phyloP scores from a whole-genome alignment of 2,797 vertebrate species.

The Erpetoichthys calabaricus region DNA sequence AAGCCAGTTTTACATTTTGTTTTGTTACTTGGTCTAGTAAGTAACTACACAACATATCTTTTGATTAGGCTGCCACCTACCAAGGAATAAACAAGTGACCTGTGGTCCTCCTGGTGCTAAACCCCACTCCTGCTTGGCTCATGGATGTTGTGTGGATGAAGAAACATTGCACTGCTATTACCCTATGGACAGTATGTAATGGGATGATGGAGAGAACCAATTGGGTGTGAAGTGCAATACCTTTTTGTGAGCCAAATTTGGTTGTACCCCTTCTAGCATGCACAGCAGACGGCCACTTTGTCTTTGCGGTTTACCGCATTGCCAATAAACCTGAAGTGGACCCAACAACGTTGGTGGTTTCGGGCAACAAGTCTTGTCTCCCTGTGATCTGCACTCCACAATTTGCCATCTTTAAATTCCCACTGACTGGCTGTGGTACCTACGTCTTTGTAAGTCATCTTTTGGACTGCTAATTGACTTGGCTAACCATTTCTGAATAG shows the following conservation, averaged over 20 bases:
- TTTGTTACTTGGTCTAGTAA: too few relatives aligned
- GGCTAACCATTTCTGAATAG: too few relatives aligned
- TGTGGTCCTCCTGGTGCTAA: conserved; percentile 35
- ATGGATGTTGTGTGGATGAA: conserved; percentile 51
- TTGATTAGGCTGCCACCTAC: conserved; percentile 45
- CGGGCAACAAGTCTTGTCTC: conserved; percentile 36
- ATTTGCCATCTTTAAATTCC: conserved; percentile 53
- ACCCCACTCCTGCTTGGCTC: conserved; percentile 32
- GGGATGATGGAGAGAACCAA: too few relatives aligned
- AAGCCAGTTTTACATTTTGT: too few relatives aligned
- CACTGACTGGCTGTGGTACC: conserved; percentile 49
- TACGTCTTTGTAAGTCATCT: conserved; percentile 38
- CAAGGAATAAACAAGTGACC: conserved; percentile 39
- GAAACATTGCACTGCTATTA: conserved; percentile 42
- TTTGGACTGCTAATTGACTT: too few relatives aligned
- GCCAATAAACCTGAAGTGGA: conserved; percentile 45
- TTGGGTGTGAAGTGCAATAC: too few relatives aligned
- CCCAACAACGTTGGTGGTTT: conserved; percentile 34
- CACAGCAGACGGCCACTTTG: conserved; percentile 54
- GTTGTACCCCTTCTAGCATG: conserved; percentile 38
- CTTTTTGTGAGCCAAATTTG: too few relatives aligned
- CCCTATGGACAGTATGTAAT: conserved; percentile 47
- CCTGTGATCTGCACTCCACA: conserved; percentile 38
- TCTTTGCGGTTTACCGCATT: conserved; percentile 49
- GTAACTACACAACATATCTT: neutral